Evolutionary conservation across 2,113 vertebrate genomes (phyloP).

Genomic region (Ciconia boyciana): DNA sequence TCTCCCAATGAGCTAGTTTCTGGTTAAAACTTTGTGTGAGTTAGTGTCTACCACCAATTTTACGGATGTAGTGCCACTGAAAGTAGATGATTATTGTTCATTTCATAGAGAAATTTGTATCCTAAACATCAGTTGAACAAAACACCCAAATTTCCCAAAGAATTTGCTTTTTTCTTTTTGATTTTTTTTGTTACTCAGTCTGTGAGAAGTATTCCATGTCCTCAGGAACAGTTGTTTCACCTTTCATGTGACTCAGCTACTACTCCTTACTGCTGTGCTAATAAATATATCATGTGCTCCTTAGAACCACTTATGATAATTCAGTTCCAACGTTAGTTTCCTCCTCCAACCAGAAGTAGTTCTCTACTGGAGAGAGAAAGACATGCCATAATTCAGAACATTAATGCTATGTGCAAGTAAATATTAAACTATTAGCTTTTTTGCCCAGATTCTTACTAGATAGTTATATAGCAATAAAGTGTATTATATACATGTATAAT

Average conservation of each 20-base stretch:
- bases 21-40: neutral
- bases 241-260: neutral
- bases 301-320: neutral
- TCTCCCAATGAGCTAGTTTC: neutral
- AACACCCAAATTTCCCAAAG: neutral
- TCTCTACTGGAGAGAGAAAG: neutral
- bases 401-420: neutral
- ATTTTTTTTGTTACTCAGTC: neutral
- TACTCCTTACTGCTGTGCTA: neutral
- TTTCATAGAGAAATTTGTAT: neutral
- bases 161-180: neutral
- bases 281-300: neutral
- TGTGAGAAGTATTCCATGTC: neutral
- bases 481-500: neutral
- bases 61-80: neutral
- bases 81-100: neutral
- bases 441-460: neutral
- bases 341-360: neutral
- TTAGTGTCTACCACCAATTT: neutral
- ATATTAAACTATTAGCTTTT: neutral
- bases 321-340: neutral
- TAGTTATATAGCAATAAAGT: neutral
- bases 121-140: neutral
- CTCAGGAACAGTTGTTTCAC: neutral
- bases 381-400: neutral